Conservation (phyloP, 2,113 vertebrate genomes). For the Nematolebias whitei region DNA sequence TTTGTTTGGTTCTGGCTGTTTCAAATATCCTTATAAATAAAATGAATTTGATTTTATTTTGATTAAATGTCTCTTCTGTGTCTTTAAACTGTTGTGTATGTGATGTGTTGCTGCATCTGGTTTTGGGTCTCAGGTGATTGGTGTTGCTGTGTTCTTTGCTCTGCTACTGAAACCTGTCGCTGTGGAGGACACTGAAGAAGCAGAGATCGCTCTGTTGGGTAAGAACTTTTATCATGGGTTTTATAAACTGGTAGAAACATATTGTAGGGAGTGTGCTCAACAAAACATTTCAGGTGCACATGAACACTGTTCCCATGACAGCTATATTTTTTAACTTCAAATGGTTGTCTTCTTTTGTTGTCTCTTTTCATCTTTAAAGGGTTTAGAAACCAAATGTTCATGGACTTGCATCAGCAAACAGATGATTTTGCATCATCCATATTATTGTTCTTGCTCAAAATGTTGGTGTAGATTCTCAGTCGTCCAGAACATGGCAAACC, state of each 20-base stretch:
- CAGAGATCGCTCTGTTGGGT: conserved; percentile 74
- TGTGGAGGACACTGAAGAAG: conserved; percentile 79
- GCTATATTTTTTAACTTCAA: not conserved
- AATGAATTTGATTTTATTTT: not conserved
- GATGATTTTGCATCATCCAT: no score
- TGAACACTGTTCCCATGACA: no score
- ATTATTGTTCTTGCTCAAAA: no score
- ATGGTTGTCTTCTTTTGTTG: not conserved
- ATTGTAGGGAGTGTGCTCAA: no score
- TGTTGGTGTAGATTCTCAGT: no score
- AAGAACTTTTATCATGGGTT: conserved; percentile 23
- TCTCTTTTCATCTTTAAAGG: no score
- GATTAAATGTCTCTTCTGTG: not conserved
- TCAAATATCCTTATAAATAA: no score
- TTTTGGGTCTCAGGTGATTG: conserved; percentile 76
- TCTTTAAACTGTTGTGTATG: not conserved
- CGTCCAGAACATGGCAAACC: no score
- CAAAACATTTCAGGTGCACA: no score
- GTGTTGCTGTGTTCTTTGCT: conserved; percentile 82
- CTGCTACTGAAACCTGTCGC: conserved; percentile 80
- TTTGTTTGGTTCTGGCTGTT: no score
- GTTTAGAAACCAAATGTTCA: no score
- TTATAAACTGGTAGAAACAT: not conserved
- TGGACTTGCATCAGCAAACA: no score
- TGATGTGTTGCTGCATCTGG: not conserved